Conservation (phyloP, 2,113 vertebrate species). For the Leucopsar rothschildi region DNA sequence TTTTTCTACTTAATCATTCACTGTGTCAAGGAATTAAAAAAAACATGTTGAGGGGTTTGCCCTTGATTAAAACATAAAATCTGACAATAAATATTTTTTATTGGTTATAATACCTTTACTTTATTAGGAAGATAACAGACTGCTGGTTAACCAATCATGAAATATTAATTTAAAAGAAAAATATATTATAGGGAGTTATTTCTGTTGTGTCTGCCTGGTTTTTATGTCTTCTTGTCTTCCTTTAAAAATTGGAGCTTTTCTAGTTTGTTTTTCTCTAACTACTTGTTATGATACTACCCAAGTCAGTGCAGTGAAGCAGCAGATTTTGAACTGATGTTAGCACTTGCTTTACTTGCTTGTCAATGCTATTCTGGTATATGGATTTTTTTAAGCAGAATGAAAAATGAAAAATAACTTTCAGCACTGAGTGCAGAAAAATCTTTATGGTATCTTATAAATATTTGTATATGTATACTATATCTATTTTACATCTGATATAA, state of each 20-base stretch:
- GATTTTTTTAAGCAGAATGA: neutral
- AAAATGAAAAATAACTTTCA: neutral
- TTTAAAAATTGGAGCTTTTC: neutral
- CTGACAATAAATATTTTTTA: conserved; percentile 76
- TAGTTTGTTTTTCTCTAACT: neutral
- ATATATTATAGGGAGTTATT: conserved; percentile 53
- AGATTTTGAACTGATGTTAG: neutral
- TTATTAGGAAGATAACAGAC: conserved; percentile 70
- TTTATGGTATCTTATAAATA: neutral
- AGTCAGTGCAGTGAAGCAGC: neutral
- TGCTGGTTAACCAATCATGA: conserved; percentile 71
- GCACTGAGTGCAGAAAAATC: neutral
- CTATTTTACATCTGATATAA: neutral
- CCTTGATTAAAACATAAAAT: conserved; percentile 75
- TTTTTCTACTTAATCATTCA: conserved; percentile 36
- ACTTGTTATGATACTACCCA: neutral
- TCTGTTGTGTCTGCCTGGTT: conserved; percentile 22
- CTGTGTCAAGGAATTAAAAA: conserved; percentile 34
- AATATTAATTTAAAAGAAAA: conserved; percentile 77
- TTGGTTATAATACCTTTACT: conserved; percentile 62
- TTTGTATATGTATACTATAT: no score
- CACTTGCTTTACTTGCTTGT: neutral
- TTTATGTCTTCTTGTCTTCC: neutral
- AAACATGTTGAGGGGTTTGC: conserved; percentile 56
- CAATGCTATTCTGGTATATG: neutral